Evolutionary conservation across 1,140 invertebrate genomes (phyloP).

Genomic region (Pseudomyrmex flavicornis): DNA sequence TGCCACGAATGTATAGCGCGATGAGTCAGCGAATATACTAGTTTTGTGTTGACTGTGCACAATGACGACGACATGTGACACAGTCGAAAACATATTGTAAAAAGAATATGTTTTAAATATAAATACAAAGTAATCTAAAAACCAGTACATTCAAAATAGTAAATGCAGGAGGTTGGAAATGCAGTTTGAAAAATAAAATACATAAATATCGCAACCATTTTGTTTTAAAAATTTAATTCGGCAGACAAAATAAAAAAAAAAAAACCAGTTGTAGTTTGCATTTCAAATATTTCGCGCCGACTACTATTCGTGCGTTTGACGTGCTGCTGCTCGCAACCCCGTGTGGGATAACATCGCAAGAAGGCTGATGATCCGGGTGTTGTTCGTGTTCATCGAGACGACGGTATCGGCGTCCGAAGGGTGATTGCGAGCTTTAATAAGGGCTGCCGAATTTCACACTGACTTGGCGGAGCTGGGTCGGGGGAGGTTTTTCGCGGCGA

Average conservation of each 20-base stretch:
- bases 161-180: background rate
- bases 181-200: background rate
- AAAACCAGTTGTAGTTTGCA: background rate
- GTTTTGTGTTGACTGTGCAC: background rate
- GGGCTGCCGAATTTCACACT: constrained; percentile 84
- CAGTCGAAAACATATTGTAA: background rate
- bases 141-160: background rate
- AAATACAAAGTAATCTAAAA: background rate
- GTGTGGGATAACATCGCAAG: constrained; percentile 37
- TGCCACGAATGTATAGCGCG: constrained; percentile 66
- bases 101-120: background rate
- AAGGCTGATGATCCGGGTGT: constrained; percentile 49
- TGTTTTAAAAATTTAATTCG: constrained; percentile 6
- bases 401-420: constrained; percentile 54
- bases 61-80: background rate
- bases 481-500: constrained; percentile 54
- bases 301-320: constrained; percentile 2
- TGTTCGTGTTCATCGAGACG: constrained; percentile 38
- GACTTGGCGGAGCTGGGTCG: constrained; percentile 75
- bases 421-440: constrained; percentile 83
- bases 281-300: constrained; percentile 3
- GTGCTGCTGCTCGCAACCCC: background rate
- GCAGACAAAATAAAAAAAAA: background rate
- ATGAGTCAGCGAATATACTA: constrained; percentile 80
- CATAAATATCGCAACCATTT: background rate